These are phyloP conservation scores for Heliconius himera DNA, from an alignment of 1,140 invertebrate genomes.

Conservation along the genomic window DNA sequence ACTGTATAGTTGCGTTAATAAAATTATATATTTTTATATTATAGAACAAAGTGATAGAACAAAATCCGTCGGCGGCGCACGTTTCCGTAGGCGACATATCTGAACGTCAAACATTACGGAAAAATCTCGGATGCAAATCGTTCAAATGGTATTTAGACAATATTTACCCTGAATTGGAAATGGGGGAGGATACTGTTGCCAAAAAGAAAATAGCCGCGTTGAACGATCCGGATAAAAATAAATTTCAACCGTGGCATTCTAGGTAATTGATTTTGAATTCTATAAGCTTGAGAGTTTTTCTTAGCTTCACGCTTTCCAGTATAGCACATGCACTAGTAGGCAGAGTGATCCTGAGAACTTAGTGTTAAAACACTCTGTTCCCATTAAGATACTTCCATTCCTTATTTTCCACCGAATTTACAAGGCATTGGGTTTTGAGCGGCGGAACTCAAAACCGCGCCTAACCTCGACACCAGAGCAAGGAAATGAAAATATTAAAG, in stretches of 20 bases:
- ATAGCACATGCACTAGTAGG: no score
- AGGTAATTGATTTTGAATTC: conserved; percentile 60
- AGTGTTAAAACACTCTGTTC: no score
- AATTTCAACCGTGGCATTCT: conserved; percentile 90
- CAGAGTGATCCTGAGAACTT: no score
- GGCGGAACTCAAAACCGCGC: no score
- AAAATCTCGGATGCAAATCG: conserved; percentile 89
- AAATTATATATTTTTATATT: conserved; percentile 39
- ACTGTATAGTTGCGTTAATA: neutral
- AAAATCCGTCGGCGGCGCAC: conserved; percentile 84
- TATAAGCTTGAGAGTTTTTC: no score
- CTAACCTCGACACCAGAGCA: no score
- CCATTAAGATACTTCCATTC: no score
- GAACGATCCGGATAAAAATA: conserved; percentile 82
- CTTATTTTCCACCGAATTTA: no score
- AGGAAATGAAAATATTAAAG: no score
- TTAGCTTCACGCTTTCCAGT: no score
- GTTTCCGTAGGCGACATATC: conserved; percentile 91
- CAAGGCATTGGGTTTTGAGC: no score
- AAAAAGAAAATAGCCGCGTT: conserved; percentile 84
- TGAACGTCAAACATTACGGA: conserved; percentile 86
- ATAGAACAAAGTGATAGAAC: conserved; percentile 90
- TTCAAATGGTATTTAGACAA: conserved; percentile 98
- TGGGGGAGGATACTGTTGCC: conserved; percentile 84
- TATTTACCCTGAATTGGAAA: conserved; percentile 92